Base-by-base conservation (phyloP, 2,797 vertebrate species). In the Falco peregrinus region DNA sequence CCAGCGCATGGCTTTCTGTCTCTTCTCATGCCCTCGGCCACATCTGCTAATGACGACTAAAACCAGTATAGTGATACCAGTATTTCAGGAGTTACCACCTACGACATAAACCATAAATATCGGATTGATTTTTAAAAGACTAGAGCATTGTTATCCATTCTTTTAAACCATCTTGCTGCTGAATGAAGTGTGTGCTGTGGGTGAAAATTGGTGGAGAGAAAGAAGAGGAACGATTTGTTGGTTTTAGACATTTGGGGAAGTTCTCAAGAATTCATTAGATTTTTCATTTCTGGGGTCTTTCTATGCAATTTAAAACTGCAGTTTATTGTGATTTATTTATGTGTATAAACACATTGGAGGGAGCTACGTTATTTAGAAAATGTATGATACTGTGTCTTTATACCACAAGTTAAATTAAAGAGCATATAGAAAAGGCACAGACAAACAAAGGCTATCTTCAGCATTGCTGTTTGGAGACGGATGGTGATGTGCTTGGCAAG, bases 1-100 rank as follows among this genome's bases (percentile, higher is more conserved):
- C 8, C 5, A 48, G 18, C 3, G 2, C 0, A 0, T 22, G 68
- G 16, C 22, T 80, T 73, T 94, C 60, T 50, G 39, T 51, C 22
- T 14, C n/a, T 54, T 51, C 24, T 41, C 1, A 3, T 51, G 56
- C 7, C 53, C 43, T 84, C 57, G 51, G 29, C 26, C 74, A 33
- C 16, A 18, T 9, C 45, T 68, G 26, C 5, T 37, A 76, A 75
- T 22, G 35, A 39, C 7, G 54, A 45, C 43, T 86, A 22, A 70
- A 61, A 57, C 24, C 43, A 63, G 10, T 11, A 35, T 7, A 63
- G 21, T 7, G 19, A 35, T 33, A 56, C 3, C n/a, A 31, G 3
- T 53, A 35, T 75, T 74, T 64, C 60, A 75, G 70, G 29, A 63
- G 26, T 43, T 67, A 47, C 21, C 59, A 25, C 10, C 16, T 59